Percentiles rank a stretch among this genome's conserved stretches.
Conservation (phyloP, 1,140 invertebrate genomes). For the Euwallacea fornicatus region DNA sequence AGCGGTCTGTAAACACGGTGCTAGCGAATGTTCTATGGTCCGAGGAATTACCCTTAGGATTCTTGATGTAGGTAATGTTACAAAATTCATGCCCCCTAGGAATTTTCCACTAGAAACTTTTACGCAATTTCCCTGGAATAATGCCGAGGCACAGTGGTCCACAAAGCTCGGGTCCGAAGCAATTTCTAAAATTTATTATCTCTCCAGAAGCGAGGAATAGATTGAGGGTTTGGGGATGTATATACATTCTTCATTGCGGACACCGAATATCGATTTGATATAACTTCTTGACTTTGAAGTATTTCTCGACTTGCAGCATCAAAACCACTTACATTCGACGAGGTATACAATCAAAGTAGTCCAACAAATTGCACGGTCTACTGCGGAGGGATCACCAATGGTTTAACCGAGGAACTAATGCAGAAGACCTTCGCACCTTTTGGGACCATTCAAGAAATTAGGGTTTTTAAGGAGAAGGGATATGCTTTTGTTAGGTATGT, state of each 20-base stretch:
- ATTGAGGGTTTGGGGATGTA: constrained; percentile 1
- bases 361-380: constrained; percentile 99
- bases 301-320: constrained; percentile 37
- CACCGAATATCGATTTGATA: too few relatives aligned
- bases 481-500: constrained; percentile 90
- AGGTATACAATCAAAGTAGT: constrained; percentile 95
- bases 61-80: constrained; percentile 36
- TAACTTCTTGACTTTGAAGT: neutral
- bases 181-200: constrained; percentile 28
- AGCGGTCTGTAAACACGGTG: constrained; percentile 32
- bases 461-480: constrained; percentile 99
- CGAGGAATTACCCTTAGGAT: constrained; percentile 34
- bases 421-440: constrained; percentile 92
- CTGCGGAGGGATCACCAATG: constrained; percentile 93
- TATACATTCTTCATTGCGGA: neutral
- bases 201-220: constrained; percentile 14
- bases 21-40: constrained; percentile 30
- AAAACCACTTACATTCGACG: constrained; percentile 67
- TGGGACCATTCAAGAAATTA: constrained; percentile 94
- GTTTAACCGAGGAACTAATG: constrained; percentile 93
- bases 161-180: constrained; percentile 17
- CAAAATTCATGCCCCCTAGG: constrained; percentile 34
- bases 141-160: constrained; percentile 21
- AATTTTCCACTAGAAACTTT: constrained; percentile 30
- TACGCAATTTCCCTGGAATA: constrained; percentile 31